These are phyloP conservation scores for Rhadina sibilatrix DNA, from an alignment of 2,113 vertebrate species.

Conservation along the genomic window DNA sequence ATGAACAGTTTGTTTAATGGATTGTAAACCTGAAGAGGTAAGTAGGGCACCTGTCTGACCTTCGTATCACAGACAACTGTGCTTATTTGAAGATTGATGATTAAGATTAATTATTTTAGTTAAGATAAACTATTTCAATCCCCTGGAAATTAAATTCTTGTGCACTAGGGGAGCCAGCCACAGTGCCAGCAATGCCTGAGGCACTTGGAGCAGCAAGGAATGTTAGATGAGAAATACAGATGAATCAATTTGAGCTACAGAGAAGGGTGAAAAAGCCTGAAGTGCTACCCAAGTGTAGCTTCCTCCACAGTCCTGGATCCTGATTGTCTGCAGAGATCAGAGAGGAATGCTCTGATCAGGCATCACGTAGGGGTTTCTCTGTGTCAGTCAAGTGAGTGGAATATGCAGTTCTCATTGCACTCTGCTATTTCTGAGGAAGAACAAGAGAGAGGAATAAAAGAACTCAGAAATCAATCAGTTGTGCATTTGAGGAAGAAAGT, in stretches of 20 bases:
- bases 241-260: neutral
- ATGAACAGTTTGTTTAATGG: neutral
- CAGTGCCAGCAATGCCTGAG: slow-evolving; percentile 14
- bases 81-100: neutral
- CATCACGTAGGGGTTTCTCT: neutral
- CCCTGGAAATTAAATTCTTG: slow-evolving; percentile 14
- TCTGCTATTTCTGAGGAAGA: neutral
- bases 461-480: neutral
- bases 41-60: neutral
- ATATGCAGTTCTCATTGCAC: neutral
- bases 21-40: neutral
- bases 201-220: neutral
- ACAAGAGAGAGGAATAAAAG: neutral
- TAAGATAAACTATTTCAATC: neutral
- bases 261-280: neutral
- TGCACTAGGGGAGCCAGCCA: neutral
- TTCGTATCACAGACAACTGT: neutral
- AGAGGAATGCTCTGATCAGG: neutral
- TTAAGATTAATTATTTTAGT: neutral
- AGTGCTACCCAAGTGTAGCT: neutral
- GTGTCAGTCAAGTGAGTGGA: neutral
- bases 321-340: accelerated
- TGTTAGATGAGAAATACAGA: neutral
- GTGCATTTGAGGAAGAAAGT: neutral
- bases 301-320: neutral